These are phyloP conservation scores for Apostichopus californicus DNA, from an alignment of 35 echinoderm and acorn worm genomes.

Conservation along the genomic window DNA sequence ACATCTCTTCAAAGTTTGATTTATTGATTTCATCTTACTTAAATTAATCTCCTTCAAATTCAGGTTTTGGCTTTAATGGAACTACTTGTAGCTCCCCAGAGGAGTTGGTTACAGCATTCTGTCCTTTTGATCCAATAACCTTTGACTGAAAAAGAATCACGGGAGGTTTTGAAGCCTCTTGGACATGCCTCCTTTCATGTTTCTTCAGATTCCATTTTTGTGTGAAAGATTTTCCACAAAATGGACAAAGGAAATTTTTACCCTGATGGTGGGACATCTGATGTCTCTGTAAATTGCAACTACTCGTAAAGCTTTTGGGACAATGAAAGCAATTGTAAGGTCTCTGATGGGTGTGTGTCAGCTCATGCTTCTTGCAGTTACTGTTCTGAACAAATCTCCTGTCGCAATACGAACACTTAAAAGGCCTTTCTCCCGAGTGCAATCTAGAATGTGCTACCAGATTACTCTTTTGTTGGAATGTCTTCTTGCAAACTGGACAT, in stretches of 20 bases:
- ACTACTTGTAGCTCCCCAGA: neutral
- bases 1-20: too few species aligned
- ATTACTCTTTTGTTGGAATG: slow-evolving; percentile 16
- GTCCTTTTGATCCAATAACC: neutral
- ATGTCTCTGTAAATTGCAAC: slow-evolving; percentile 29
- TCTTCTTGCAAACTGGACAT: slow-evolving; percentile 26
- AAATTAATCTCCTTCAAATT: too few species aligned
- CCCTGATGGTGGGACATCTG: slow-evolving; percentile 8
- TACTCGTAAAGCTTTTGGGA: slow-evolving; percentile 25
- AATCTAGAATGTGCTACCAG: neutral
- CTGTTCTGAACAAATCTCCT: slow-evolving; percentile 24
- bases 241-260: slow-evolving; percentile 35
- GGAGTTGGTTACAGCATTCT: neutral
- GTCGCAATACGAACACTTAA: slow-evolving; percentile 30
- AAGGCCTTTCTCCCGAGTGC: slow-evolving; percentile 25
- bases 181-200: slow-evolving; percentile 22
- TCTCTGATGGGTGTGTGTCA: slow-evolving; percentile 9
- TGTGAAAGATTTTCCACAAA: slow-evolving; percentile 36
- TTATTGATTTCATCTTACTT: too few species aligned
- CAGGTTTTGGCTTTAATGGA: neutral
- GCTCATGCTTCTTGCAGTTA: slow-evolving; percentile 30
- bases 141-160: too few species aligned
- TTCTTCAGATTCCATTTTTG: slow-evolving; percentile 51
- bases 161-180: neutral
- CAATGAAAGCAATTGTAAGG: neutral